Base-by-base conservation (phyloP, 2,888 invertebrate species). In the Desoria tigrina region DNA sequence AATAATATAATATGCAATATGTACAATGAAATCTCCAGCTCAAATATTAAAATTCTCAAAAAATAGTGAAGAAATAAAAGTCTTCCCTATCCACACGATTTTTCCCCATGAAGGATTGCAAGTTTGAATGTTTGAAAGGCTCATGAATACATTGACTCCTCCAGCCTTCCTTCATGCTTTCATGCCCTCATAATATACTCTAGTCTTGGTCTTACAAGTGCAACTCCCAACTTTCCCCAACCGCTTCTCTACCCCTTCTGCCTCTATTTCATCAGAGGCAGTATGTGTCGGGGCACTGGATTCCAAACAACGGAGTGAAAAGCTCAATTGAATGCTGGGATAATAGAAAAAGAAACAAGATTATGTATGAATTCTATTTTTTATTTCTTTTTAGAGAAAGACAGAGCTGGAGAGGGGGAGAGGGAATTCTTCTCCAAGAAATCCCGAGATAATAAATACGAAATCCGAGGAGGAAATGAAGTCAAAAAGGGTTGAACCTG, bases 261-360 rank as follows among this genome's bases (percentile, higher is more conserved):
- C 39, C 39, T 39, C 39, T 16, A 39, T 39, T 39, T 39, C 39
- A 39, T 11, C 39, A 39, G 45, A 45, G 45, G 21, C 9, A 32
- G 45, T 45, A 45, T 16, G n/a, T 45, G n/a, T n/a, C n/a, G n/a
- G 16, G 45, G n/a, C 16, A 45, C 4, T n/a, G 16, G 6, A n/a
- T 45, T 11, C 16, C 4, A 18, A 45, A 45, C 16, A 9, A 21
- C n/a, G 16, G 21, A 18, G 21, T 45, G 21, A 45, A 45, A 45
- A 21, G 45, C 45, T 45, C 45, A 45, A 45, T 45, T 45, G 45
- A 45, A 45, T 45, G 16, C 21, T 45, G 16, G 55, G n/a, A 32
- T 55, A 55, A 55, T 55, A 55, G 55, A 55, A 55, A 55, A 55
- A 55, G 55, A 55, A 55, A 55, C 55, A 28, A 55, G 55, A 55